Base-by-base conservation (phyloP, 2,888 invertebrate genomes). In the Ophonus ardosiacus region DNA sequence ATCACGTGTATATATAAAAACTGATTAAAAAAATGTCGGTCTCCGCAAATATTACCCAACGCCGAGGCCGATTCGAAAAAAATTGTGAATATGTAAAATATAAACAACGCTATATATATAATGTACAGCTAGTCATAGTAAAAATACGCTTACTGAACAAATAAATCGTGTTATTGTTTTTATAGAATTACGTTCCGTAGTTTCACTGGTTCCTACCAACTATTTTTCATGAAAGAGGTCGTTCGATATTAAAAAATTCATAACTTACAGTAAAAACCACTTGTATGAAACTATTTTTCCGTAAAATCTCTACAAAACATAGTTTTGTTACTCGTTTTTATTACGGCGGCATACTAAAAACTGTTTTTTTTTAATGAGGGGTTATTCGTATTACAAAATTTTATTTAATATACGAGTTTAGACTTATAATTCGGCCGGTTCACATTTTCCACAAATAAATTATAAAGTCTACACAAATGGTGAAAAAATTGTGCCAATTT, bases 71-170 rank as follows among this genome's bases (percentile, higher is more conserved):
- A 88, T 88, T 86, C 88, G 88, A 89, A 90, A 90, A 90, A 90
- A 90, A 88, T 88, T 91, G 90, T 90, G 90, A 90, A 91, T 91
- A 90, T 91, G 90, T 90, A 90, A 86, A 81, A 80, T 89, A 91
- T 90, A 88, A 89, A 90, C 89, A 90, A 89, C 89, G 90, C 90
- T 90, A 89, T 89, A 90, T 87, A 90, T 90, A 91, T 88, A 88
- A 90, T 91, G 91, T 91, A 91, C 91, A 91, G 91, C 91, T 91
- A 91, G 91, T 91, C 91, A 91, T 91, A 91, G 91, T 90, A 89
- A 90, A 90, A 90, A 91, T 91, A 91, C 91, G 91, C 91, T 91
- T 91, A 91, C 89, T 90, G 91, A 90, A 90, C 89, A 90, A 87
- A 91, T 90, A 91, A 91, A 91, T 90, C 90, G 91, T 91, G 91